Base-by-base conservation (phyloP, 1,140 invertebrate genomes). In the Gryon sp. region DNA sequence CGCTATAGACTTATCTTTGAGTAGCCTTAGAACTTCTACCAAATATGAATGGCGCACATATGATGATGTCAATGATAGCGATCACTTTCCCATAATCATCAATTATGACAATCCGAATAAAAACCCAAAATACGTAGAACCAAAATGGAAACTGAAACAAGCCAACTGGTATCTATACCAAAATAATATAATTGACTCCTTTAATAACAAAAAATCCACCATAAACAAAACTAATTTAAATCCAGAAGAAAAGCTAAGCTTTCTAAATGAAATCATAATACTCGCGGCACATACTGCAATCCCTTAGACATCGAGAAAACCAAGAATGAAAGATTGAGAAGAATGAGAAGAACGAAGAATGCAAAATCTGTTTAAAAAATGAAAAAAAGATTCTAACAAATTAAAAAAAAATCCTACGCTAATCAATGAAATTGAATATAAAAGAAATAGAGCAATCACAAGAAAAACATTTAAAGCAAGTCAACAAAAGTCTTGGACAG, bases 21-120 rank as follows among this genome's bases (percentile, higher is more conserved):
- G 74, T 63, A 69, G 69, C 50, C 65, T 66, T 65, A 68, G 53
- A 62, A 55, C 77, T 46, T 11, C 52, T 6, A 46, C 74, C 26
- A 72, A 73, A 55, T 59, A 82, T 28, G 75, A 80, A 55, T 83
- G 81, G 83, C 52, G 68, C 30, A 77, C 68, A n/a, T 32, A 77
- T 36, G 70, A 78, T 7, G 50, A 81, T 19, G 36, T 78, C 20
- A 80, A 80, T 75, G 72, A 76, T 19, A 84, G 78, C 63, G 80
- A 83, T 41, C 80, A 84, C 28, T 82, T 69, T 9, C 80, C 81
- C 11, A 80, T 83, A 15, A 5, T 12, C 11, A 43, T 43, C 3
- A 7, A 24, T 24, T 24, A 4, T 4, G 14, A 0, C 20, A 22
- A 14, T 43, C 5, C 40, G 4, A 2, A 8, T 2, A 24, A 24